Conservation (phyloP, 2,113 vertebrate species). For the Myodes glareolus region DNA sequence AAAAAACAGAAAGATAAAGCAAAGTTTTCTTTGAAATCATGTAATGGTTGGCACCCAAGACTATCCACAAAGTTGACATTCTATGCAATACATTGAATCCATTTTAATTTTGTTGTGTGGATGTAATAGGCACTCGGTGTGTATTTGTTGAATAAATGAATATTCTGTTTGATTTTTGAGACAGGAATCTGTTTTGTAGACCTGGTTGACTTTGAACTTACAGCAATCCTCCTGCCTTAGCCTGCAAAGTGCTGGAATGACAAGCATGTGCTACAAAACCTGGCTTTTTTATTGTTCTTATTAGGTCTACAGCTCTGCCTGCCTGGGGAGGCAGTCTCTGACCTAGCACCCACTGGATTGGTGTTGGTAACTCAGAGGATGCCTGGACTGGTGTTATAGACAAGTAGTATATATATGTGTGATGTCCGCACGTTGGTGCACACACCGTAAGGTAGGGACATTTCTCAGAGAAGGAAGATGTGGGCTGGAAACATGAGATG, state of each 20-base stretch:
- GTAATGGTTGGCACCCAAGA: neutral
- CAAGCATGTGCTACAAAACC: neutral
- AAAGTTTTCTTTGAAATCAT: constrained; percentile 35
- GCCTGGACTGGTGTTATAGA: neutral
- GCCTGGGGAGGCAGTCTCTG: neutral
- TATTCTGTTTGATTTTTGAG: neutral
- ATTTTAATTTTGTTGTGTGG: neutral
- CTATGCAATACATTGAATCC: constrained; percentile 11
- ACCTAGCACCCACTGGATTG: neutral
- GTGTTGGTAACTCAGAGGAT: neutral
- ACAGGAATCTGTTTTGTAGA: neutral
- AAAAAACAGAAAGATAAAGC: neutral
- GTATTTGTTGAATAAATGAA: neutral
- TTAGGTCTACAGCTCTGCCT: neutral
- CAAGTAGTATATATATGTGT: neutral
- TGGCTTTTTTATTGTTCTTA: too few relatives aligned
- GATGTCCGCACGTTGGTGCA: neutral
- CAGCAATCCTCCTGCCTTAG: neutral
- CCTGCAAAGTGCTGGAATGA: neutral
- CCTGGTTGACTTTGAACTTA: neutral
- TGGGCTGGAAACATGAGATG: neutral
- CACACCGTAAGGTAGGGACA: neutral
- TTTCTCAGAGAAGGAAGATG: neutral
- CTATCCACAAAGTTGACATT: constrained; percentile 4
- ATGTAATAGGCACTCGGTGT: neutral